Conservation (phyloP, 2,888 invertebrate species). For the Autographa gamma region DNA sequence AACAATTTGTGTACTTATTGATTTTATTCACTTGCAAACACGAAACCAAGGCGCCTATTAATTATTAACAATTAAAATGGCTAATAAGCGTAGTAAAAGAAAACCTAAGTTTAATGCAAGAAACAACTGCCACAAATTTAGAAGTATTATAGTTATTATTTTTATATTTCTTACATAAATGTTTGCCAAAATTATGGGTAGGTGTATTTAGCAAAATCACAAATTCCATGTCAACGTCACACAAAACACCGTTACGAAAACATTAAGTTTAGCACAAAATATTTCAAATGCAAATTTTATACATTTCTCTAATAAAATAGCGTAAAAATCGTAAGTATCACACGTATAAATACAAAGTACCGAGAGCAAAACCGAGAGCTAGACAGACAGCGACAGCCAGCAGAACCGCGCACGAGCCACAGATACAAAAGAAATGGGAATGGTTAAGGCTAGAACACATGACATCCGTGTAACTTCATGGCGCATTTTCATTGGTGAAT, state of each 20-base stretch:
- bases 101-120: too few species aligned
- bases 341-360: constrained; percentile 1
- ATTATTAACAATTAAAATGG: not conserved
- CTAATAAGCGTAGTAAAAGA: too few species aligned
- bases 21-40: not conserved
- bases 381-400: not conserved
- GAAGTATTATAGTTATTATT: constrained; percentile 40
- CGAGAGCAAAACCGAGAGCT: not conserved
- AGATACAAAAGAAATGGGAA: not conserved
- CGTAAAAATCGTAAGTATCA: constrained; percentile 1
- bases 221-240: constrained; percentile 7
- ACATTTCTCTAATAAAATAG: not conserved
- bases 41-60: not conserved
- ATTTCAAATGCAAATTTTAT: not conserved
- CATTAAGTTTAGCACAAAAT: constrained; percentile 6
- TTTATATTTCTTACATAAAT: constrained; percentile 38
- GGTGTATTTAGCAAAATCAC: not conserved
- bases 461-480: not conserved
- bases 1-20: too few species aligned
- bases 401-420: not conserved
- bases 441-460: not conserved
- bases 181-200: constrained; percentile 25
- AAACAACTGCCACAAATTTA: constrained; percentile 36
- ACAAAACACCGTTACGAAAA: constrained; percentile 23
- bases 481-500: not conserved